Base-by-base conservation (phyloP, 2,113 vertebrate species). In the Agapornis roseicollis region DNA sequence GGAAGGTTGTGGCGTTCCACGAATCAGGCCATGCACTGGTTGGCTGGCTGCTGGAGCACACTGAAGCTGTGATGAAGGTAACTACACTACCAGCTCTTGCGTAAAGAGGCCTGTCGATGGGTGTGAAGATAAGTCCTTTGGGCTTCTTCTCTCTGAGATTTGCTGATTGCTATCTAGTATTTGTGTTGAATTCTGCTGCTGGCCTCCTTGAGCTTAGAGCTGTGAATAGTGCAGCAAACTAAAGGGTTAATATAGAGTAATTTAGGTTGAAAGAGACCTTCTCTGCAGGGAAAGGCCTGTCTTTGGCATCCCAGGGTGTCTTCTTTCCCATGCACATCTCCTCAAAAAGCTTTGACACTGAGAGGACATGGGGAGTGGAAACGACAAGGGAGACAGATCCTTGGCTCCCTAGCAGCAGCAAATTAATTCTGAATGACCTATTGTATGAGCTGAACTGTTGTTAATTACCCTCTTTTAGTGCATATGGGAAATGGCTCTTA, bases 51-150 rank as follows among this genome's bases (percentile, higher is more conserved):
- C 98, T 99, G 64, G 99, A 99, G 90, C 99, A 99, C 97, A 99
- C 99, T 0, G 99, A 99, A 85, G 99, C 99, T 0, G 99, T 99
- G 78, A 98, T 99, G 98, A 99, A 99, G 99, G 99, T 99, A 98
- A 84, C 41, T 28, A 8, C 3, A 0, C 17, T 12, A 15, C 52
- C 66, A 28, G 44, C 19, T 42, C 3, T 4, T 29, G 41, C 3
- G 1, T 11, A 22, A 25, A 4, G 10, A 11, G 37, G 10, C 10
- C 16, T 13, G 31, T 24, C 49, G 2, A 11, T 10, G 41, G 7
- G 24, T 31, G 47, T 39, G 68, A 41, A 70, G 25, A 28, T 20
- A 22, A 22, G 9, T 15, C 33, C 58, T 10, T 7, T 28, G 50
- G 68, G 27, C 4, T 81, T 53, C 71, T 33, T 39, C 31, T 70